A percentile compares a stretch with the other conserved stretches of the same genome.
phyloP scores from a whole-genome alignment of 2,888 invertebrate species.

The Agrotis puta region DNA sequence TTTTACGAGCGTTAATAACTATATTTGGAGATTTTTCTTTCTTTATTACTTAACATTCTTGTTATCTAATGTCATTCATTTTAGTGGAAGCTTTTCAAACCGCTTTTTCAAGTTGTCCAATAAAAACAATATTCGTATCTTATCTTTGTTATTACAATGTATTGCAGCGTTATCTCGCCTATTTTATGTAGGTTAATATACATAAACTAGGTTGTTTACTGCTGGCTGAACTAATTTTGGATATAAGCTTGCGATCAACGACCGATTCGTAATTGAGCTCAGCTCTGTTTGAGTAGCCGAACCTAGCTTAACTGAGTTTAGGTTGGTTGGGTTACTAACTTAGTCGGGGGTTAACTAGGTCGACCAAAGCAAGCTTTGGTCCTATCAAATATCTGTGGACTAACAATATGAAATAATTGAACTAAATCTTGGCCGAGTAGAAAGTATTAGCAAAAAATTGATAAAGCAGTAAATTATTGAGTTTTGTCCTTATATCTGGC shows the following conservation, averaged over 20 bases:
- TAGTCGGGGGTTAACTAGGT: constrained; percentile 15
- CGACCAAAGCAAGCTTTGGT: background rate
- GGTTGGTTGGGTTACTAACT: constrained; percentile 18
- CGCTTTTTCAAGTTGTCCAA: constrained; percentile 7
- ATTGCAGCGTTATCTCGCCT: constrained; percentile 37
- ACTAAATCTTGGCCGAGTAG: background rate
- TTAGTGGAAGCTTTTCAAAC: constrained; percentile 10
- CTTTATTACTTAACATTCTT: constrained; percentile 4
- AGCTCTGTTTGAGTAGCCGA: constrained; percentile 26
- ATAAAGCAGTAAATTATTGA: background rate
- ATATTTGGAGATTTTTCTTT: constrained; percentile 13
- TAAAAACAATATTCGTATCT: constrained; percentile 26
- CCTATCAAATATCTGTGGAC: constrained; percentile 6
- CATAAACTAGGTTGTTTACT: constrained; percentile 17
- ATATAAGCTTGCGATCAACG: constrained; percentile 38
- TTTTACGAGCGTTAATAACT: constrained; percentile 27
- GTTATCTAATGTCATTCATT: constrained; percentile 25
- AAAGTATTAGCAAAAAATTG: background rate
- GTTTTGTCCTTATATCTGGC: background rate
- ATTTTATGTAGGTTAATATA: constrained; percentile 39
- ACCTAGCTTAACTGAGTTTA: constrained; percentile 35
- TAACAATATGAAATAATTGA: constrained; percentile 1
- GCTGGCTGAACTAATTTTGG: constrained; percentile 39
- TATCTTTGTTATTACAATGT: constrained; percentile 30
- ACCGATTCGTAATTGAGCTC: constrained; percentile 34